phyloP scores from a whole-genome alignment of 2,113 vertebrate species.

The Sorex araneus region DNA sequence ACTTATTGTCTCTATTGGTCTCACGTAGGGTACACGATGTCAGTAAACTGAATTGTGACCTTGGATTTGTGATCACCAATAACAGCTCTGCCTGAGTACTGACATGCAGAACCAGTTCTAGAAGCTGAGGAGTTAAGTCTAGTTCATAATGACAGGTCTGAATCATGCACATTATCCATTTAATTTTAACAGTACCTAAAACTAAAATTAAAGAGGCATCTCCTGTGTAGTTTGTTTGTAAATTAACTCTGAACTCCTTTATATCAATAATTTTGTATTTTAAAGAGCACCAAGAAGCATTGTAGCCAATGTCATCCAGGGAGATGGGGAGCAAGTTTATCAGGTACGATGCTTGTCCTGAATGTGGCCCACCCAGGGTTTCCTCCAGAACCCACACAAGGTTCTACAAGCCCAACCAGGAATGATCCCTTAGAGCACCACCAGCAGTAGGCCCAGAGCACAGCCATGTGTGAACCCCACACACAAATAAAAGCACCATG shows the following conservation, averaged over 20 bases:
- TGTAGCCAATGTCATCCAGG: neutral
- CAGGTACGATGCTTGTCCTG: too few relatives aligned
- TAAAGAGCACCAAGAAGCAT: neutral
- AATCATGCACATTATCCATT: neutral
- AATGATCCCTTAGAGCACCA: too few relatives aligned
- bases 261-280: neutral
- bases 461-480: too few relatives aligned
- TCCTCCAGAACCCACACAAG: too few relatives aligned
- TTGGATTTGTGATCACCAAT: neutral
- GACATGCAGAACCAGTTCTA: accelerated
- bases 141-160: too few relatives aligned
- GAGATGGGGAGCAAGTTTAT: too few relatives aligned
- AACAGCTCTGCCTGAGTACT: accelerated
- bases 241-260: neutral
- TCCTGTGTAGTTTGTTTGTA: neutral
- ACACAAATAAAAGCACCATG: too few relatives aligned
- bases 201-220: neutral
- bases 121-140: neutral
- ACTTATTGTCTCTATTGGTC: too few relatives aligned
- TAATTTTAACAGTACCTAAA: neutral
- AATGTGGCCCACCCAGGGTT: too few relatives aligned
- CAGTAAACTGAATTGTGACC: neutral
- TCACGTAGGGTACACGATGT: accelerated
- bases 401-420: too few relatives aligned
- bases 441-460: too few relatives aligned